A percentile compares a stretch with the other conserved stretches of the same genome.
Conservation (phyloP, 1,140 invertebrate genomes). For the Aleiodes sp. region DNA sequence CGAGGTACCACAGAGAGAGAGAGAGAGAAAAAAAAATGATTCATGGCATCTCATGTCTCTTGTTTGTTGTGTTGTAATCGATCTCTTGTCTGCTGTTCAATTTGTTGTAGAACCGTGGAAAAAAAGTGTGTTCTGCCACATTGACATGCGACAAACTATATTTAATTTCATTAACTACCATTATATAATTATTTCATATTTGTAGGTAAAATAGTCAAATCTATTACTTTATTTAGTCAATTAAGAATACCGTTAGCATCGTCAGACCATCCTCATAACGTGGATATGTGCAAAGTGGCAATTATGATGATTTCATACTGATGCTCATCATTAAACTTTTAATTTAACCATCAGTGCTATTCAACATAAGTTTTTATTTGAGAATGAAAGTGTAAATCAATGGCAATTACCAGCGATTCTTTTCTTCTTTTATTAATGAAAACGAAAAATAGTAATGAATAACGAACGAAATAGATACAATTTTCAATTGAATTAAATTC, state of each 20-base stretch:
- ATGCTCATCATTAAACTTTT: too few species aligned
- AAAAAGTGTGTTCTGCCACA: constrained; percentile 8
- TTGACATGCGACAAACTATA: constrained; percentile 38
- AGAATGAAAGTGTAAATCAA: too few species aligned
- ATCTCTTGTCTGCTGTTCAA: constrained; percentile 57
- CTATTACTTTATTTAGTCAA: constrained; percentile 56
- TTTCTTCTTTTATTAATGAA: too few species aligned
- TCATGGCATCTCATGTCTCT: constrained; percentile 44
- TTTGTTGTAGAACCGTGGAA: constrained; percentile 38
- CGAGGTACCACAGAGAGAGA: constrained; percentile 38
- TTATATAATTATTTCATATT: constrained; percentile 61
- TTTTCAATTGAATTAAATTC: constrained; percentile 25
- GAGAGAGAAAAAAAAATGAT: constrained; percentile 21
- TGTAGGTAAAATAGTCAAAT: constrained; percentile 57
- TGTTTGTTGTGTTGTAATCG: constrained; percentile 51
- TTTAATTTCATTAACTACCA: constrained; percentile 58
- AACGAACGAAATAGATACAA: too few species aligned
- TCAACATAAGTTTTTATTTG: too few species aligned
- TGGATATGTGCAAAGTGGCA: background rate
- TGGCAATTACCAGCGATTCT: too few species aligned
- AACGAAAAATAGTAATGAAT: too few species aligned
- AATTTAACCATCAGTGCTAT: too few species aligned
- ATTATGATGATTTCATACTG: background rate
- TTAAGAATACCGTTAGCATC: constrained; percentile 55
- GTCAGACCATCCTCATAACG: constrained; percentile 39